Evolutionary conservation across 2,797 vertebrate species (phyloP), one percentile per base, ranked within the genome.

Genomic region (Stomatorhinus walkeri): DNA sequence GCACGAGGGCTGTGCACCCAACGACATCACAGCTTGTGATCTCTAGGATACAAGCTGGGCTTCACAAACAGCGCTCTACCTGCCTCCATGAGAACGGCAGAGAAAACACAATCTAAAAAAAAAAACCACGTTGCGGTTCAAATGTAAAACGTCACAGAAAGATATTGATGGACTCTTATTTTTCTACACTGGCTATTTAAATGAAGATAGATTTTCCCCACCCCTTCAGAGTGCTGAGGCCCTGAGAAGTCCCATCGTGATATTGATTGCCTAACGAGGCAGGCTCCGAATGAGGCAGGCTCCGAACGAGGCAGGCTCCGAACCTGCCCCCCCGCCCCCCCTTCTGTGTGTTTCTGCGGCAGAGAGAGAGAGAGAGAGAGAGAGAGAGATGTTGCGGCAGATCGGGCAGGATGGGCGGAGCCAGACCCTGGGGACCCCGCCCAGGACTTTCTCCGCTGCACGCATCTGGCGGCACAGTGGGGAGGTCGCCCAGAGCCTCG

Each of bases 201-300:
- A 87, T 56, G 85, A 56, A 40, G 51, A 87, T 87, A 28, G 28
- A 40, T 56, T 36, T 56, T 87, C 52, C 52, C 32, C 52, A 3
- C 85, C 85, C 28, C 85, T n/a, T 87, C 52, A 59, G 28, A 86
- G 14, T n/a, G 85, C 51, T 8, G 51, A 36, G 14, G 28, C 51
- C 48, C 51, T 32, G 16, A 87, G 85, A 56, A 87, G 52, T n/a
- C 85, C 85, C 52, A 56, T 87, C 59, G 85, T 87, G 85, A 87
- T 87, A 87, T 87, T 56, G 85, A 87, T 87, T 54, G 49, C 51
- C 52, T 87, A 87, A 87, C 52, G 52, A 87, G 85, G 28, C 51
- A n/a, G 32, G 52, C 52, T 59, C 48, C 32, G 40, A 87, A 87
- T 32, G 52, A 87, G 85, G 28, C 51, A n/a, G 32, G 52, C 52